phyloP scores from a whole-genome alignment of 2,888 invertebrate species.

The Drosophila nigricruria region DNA sequence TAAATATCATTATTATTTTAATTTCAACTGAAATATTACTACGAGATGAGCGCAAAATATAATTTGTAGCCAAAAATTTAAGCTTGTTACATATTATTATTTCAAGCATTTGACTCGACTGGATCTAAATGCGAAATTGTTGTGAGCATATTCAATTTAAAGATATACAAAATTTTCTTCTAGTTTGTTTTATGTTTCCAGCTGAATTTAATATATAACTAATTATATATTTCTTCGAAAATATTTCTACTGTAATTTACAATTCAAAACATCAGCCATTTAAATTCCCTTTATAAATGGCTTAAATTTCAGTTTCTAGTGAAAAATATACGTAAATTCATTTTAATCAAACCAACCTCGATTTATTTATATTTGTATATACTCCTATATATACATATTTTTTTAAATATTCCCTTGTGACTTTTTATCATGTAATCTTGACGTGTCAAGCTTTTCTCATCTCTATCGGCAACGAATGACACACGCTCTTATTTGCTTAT shows the following conservation, averaged over 20 bases:
- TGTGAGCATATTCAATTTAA: neutral
- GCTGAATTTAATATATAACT: neutral
- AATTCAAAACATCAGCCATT: neutral
- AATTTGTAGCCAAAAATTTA: neutral
- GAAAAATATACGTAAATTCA: neutral
- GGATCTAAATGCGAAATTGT: neutral
- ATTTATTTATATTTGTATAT: neutral
- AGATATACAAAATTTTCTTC: neutral
- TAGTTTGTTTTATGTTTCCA: neutral
- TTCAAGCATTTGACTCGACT: neutral
- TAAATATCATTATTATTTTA: neutral
- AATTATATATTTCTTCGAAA: neutral
- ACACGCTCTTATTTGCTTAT: slow-evolving; percentile 27
- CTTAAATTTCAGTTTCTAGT: neutral
- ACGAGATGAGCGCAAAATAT: neutral
- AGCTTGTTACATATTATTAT: neutral
- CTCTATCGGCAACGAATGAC: slow-evolving; percentile 27
- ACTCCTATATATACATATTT: neutral
- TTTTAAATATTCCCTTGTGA: neutral
- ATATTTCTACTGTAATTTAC: neutral
- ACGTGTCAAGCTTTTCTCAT: slow-evolving; percentile 9
- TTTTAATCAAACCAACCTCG: neutral
- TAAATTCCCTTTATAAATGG: neutral
- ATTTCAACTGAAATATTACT: neutral
- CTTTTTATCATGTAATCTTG: neutral